Evolutionary conservation across 37 sponge, comb jelly and placozoan species (phyloP).

Genomic region (Aplysina aerophoba): DNA sequence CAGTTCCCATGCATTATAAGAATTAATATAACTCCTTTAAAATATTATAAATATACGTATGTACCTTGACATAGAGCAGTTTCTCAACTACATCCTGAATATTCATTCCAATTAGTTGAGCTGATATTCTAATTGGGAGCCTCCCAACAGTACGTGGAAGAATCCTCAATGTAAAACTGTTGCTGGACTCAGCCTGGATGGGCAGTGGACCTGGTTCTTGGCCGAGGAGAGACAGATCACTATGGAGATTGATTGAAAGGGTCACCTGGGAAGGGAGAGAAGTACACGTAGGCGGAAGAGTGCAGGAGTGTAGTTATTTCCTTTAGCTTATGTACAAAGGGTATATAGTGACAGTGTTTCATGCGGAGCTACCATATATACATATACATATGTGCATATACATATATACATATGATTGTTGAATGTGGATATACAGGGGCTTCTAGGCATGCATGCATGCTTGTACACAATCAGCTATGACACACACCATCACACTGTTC

Average conservation of each 20-base stretch:
- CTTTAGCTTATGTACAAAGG: no score
- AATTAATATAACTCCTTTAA: no score
- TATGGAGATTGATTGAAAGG: slow-evolving; percentile 29
- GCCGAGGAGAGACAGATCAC: slow-evolving; percentile 36
- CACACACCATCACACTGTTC: not conserved
- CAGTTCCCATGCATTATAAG: no score
- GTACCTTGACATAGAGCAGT: slow-evolving; percentile 53
- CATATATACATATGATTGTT: no score
- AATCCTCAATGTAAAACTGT: slow-evolving; percentile 24
- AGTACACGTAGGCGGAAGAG: no score
- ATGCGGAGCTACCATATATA: no score
- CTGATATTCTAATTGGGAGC: slow-evolving; percentile 36
- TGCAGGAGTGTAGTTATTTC: no score
- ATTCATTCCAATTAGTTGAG: not conserved
- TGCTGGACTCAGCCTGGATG: not conserved
- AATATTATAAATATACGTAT: no score
- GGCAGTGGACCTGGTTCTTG: not conserved
- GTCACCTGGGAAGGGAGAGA: slow-evolving; percentile 26
- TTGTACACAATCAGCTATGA: not conserved
- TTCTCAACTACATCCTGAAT: slow-evolving; percentile 46
- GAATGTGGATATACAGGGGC: no score
- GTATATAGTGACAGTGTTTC: no score
- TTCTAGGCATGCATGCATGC: not conserved
- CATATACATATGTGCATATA: no score
- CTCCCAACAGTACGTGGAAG: slow-evolving; percentile 45